phyloP scores from a whole-genome alignment of 2,797 vertebrate genomes.

The Podargus strigoides region DNA sequence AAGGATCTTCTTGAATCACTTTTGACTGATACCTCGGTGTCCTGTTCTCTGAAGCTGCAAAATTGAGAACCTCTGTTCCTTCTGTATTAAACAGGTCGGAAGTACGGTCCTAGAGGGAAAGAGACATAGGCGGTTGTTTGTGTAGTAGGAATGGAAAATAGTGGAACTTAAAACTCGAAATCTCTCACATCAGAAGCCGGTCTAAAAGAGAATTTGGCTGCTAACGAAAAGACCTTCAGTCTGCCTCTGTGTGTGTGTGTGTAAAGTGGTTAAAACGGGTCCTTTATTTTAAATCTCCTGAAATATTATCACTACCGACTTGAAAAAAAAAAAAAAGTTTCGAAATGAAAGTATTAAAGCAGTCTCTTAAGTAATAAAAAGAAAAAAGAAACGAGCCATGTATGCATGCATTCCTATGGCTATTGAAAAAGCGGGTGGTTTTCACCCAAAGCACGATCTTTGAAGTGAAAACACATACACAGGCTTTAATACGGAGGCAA shows the following conservation, averaged over 20 bases:
- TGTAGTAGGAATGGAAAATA: neutral
- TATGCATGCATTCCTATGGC: neutral
- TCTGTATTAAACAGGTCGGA: neutral
- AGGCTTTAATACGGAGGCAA: neutral
- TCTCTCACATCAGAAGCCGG: neutral
- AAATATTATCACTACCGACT: neutral
- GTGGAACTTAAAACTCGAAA: neutral
- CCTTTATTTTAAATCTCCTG: neutral
- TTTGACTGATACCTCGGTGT: neutral
- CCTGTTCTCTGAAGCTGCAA: neutral
- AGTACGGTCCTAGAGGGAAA: neutral
- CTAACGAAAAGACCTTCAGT: neutral
- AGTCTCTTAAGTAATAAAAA: neutral
- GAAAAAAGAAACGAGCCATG: neutral
- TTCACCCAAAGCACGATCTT: neutral
- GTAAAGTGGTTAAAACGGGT: rapidly evolving
- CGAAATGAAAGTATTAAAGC: neutral
- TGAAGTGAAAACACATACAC: neutral
- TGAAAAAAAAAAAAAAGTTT: neutral
- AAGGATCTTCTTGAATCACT: conserved; percentile 49
- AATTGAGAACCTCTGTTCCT: neutral
- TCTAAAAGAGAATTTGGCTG: neutral
- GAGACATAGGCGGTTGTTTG: neutral
- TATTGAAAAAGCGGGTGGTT: neutral
- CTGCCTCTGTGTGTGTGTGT: neutral